Evolutionary conservation across 2,888 invertebrate genomes (phyloP).

Genomic region (Antitype chi): DNA sequence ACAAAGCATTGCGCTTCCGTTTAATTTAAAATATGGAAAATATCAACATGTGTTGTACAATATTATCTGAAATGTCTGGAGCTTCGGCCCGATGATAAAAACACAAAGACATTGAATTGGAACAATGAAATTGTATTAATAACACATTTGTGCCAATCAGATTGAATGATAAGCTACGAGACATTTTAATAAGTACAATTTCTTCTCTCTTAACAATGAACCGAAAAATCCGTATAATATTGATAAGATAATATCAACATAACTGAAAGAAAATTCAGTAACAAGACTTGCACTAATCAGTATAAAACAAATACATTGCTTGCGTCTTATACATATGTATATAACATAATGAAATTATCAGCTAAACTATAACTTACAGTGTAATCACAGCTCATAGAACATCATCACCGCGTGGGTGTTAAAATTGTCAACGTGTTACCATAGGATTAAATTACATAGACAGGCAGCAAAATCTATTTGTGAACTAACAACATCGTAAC

Average conservation of each 20-base stretch:
- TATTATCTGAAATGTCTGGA: conserved; percentile 18
- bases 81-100: conserved; percentile 8
- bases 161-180: conserved; percentile 9
- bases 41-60: not conserved
- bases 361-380: conserved; percentile 1
- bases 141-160: conserved; percentile 19
- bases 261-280: not conserved
- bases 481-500: conserved; percentile 29
- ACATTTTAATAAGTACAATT: not conserved
- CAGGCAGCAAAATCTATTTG: conserved; percentile 25
- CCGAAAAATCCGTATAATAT: not conserved
- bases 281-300: not conserved
- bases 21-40: not conserved
- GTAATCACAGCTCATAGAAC: conserved; percentile 10
- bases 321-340: not conserved
- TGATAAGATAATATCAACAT: not conserved
- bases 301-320: not conserved
- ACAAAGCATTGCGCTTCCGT: conserved; percentile 14
- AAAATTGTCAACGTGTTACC: conserved; percentile 26
- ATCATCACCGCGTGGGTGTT: conserved; percentile 15
- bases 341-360: not conserved
- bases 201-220: not conserved
- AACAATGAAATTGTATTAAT: conserved; percentile 27
- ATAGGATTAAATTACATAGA: conserved; percentile 35
- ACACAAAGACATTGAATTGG: conserved; percentile 27